These are phyloP conservation scores for Brassicogethes aeneus DNA, from an alignment of 2,888 invertebrate species.

Conservation along the genomic window DNA sequence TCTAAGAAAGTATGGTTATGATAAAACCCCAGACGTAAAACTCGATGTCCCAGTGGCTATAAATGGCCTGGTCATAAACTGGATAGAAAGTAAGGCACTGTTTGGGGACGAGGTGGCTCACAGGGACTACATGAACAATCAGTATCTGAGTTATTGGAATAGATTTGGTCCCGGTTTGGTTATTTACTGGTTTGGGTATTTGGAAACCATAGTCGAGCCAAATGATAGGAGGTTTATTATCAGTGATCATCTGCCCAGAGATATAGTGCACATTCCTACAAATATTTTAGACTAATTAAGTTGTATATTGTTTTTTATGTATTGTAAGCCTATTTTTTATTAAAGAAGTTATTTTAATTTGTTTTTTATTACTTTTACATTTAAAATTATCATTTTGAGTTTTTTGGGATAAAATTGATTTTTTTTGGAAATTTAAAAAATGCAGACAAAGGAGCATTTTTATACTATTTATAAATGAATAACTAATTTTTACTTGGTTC, in stretches of 20 bases:
- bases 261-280: constrained; percentile 32
- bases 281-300: too few relatives aligned
- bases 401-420: too few relatives aligned
- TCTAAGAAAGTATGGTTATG: constrained; percentile 74
- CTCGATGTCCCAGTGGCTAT: constrained; percentile 81
- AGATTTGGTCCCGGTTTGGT: constrained; percentile 88
- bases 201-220: constrained; percentile 48
- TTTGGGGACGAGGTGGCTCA: constrained; percentile 83
- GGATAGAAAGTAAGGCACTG: constrained; percentile 96
- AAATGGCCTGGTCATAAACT: constrained; percentile 78
- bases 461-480: too few relatives aligned
- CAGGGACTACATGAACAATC: constrained; percentile 70
- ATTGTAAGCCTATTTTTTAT: too few relatives aligned
- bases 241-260: constrained; percentile 56
- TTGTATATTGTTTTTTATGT: too few relatives aligned
- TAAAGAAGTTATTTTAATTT: too few relatives aligned
- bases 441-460: too few relatives aligned
- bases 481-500: too few relatives aligned
- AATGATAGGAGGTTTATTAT: constrained; percentile 48
- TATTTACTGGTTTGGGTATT: constrained; percentile 92
- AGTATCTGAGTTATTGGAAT: constrained; percentile 85
- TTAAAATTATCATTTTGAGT: too few relatives aligned
- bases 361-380: too few relatives aligned
- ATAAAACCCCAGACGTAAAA: constrained; percentile 92
- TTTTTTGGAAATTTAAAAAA: too few relatives aligned